Evolutionary conservation across 2,797 vertebrate species (phyloP), one percentile per base, ranked within the genome.

Genomic region (Arctocebus calabarensis): DNA sequence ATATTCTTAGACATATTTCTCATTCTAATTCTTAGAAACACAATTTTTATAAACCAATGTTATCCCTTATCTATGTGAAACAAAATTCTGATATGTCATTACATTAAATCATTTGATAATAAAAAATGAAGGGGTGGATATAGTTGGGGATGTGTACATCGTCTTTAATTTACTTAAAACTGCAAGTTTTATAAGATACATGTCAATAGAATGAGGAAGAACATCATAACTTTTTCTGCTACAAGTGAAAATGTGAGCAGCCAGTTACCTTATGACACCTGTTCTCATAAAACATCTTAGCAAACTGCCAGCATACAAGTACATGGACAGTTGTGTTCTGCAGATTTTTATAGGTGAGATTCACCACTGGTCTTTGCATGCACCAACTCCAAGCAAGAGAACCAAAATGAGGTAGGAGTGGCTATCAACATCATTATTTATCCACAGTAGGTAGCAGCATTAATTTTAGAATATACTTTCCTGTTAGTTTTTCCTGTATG

Each of bases 91-190:
- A 4, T 27, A 34, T 73, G 27, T 55, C 23, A 75, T 83, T 59
- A 23, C 22, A 71, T 17, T 79, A 45, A 78, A n/a, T 75, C 32
- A 88, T 2, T 94, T 82, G 88, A 40, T 77, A 77, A 70, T 59
- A 66, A 88, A 83, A 13, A 85, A 7, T 37, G 23, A 23, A 90
- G 6, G 12, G 7, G 43, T 19, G 17, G 1, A 11, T 48, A 3
- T 57, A 75, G 19, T 16, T 81, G 40, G 14, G 23, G 6, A 85
- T 75, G 3, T 55, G 3, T 40, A 70, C 59, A 0, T 62, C 70
- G 82, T 92, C 32, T 78, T 90, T 22, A 64, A 88, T 77, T 88
- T 79, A 29, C 7, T 27, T 86, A 52, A 77, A 90, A 29, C 5
- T 78, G 27, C 52, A 91, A 52, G 73, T 48, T 2, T 17, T 88